Base-by-base conservation (phyloP, 2,888 invertebrate genomes). In the Frankliniella fusca region DNA sequence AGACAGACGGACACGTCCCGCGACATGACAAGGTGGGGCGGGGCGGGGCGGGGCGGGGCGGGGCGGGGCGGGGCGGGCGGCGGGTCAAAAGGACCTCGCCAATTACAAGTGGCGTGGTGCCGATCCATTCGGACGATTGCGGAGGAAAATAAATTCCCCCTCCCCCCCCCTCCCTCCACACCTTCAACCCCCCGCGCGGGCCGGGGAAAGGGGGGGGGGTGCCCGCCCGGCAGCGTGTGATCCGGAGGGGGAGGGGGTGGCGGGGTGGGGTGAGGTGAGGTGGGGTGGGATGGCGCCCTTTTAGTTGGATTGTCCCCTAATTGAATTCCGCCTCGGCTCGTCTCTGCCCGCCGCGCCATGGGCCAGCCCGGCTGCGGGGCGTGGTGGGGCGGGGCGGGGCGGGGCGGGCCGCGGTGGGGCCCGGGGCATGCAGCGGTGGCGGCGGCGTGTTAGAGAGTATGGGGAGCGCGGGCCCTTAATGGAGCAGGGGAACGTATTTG, bases 251-350 rank as follows among this genome's bases (percentile, higher is more conserved):
- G 61, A 18, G 5, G 61, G 61, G 18, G n/a, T n/a, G n/a, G n/a
- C n/a, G n/a, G n/a, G n/a, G n/a, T n/a, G n/a, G 54, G 54, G 54
- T 1, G 61, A 15, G 61, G 15, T 18, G 61, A 15, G 61, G 61
- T 18, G 54, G 54, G 12, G 54, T 18, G 54, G 54, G 54, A 9
- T 12, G 54, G 54, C 15, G 61, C 61, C 20, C 61, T 76, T 76
- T 76, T 76, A 76, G 70, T 76, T 76, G 70, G 70, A 76, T 76
- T 76, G 70, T 76, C 27, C 70, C 70, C 70, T 76, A 76, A 76
- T 76, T 76, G 70, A 76, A 76, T 76, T 76, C 70, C 70, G 70
- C 70, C 70, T 9, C 12, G 23, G 27, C 54, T 54, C 20, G 20
- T 38, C 54, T 20, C 54, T 15, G 54, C 70, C 3, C 10, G 70